phyloP scores from a whole-genome alignment of 2,113 vertebrate genomes.

The Pavo muticus region DNA sequence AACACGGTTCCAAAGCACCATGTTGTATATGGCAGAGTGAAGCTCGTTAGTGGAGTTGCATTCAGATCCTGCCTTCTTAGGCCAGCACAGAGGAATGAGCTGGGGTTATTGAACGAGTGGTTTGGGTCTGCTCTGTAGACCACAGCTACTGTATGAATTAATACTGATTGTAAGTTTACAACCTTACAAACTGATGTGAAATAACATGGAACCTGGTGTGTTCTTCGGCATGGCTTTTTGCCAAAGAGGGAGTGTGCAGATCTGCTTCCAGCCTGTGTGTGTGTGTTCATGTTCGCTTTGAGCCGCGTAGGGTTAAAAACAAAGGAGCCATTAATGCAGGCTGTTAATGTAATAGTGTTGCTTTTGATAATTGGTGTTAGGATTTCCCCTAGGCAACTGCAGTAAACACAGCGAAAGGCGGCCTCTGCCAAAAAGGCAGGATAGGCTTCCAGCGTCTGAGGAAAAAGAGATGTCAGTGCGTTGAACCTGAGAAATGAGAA shows the following conservation, averaged over 20 bases:
- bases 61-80: not conserved
- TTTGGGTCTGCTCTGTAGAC: not conserved
- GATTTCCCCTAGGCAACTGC: conserved; percentile 66
- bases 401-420: conserved; percentile 6
- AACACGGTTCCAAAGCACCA: not conserved
- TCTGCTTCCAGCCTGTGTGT: not conserved
- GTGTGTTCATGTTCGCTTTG: not conserved
- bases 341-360: conserved; percentile 22
- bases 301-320: not conserved
- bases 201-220: too few relatives aligned
- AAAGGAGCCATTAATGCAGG: not conserved
- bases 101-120: not conserved
- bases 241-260: not conserved
- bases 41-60: not conserved
- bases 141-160: not conserved
- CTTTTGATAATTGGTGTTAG: conserved; percentile 58
- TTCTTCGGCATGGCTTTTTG: not conserved
- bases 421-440: conserved; percentile 60
- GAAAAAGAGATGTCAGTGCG: conserved; percentile 24
- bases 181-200: not conserved
- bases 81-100: not conserved
- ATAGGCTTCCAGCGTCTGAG: conserved; percentile 39
- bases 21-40: rapidly evolving
- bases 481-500: conserved; percentile 11
- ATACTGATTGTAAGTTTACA: not conserved